phyloP scores from a whole-genome alignment of 2,113 vertebrate species.

The Sinocyclocheilus anophthalmus region DNA sequence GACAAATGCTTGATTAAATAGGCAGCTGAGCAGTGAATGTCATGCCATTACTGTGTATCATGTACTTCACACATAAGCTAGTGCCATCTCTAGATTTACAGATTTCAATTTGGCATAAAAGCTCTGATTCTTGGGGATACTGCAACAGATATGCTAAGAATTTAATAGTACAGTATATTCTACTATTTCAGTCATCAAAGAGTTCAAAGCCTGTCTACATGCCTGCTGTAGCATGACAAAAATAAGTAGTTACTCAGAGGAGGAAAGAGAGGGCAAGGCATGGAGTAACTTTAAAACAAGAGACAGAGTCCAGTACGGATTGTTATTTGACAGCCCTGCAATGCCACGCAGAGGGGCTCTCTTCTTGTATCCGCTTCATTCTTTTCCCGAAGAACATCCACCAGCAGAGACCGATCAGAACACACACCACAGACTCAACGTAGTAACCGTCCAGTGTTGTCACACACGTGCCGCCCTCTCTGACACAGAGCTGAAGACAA shows the following conservation, averaged over 20 bases:
- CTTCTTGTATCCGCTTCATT: conserved; percentile 87
- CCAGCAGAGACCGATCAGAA: conserved; percentile 89
- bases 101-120: neutral
- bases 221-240: neutral
- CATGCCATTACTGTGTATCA: neutral
- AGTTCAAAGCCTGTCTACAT: neutral
- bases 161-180: conserved; percentile 27
- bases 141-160: neutral
- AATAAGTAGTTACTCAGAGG: neutral
- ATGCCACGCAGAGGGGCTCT: conserved; percentile 87
- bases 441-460: conserved; percentile 92
- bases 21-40: neutral
- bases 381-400: conserved; percentile 90
- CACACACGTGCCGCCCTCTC: conserved; percentile 84
- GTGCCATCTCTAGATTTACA: neutral
- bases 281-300: neutral
- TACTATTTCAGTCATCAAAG: neutral
- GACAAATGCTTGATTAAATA: neutral
- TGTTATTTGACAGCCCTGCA: conserved; percentile 80
- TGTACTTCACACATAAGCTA: neutral
- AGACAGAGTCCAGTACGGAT: neutral
- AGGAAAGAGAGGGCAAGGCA: conserved; percentile 5
- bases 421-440: conserved; percentile 89
- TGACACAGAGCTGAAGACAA: conserved; percentile 81
- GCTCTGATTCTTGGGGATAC: neutral